Conservation (phyloP, 2,888 invertebrate genomes). For the Heliconius hortense region DNA sequence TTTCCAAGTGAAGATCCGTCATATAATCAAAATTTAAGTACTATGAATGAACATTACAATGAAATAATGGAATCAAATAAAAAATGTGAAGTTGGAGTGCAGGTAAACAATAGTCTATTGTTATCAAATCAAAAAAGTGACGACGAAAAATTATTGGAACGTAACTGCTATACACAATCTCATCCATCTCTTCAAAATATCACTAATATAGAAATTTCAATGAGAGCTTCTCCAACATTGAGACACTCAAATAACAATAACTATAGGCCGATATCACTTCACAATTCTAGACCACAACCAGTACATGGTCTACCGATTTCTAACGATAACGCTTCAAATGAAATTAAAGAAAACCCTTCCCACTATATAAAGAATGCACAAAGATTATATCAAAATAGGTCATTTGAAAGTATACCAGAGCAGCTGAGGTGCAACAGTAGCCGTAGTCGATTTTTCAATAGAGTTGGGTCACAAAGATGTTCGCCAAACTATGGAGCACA, state of each 20-base stretch:
- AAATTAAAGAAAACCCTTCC: slow-evolving; percentile 71
- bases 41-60: slow-evolving; percentile 49
- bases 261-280: slow-evolving; percentile 76
- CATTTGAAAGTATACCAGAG: slow-evolving; percentile 77
- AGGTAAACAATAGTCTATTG: slow-evolving; percentile 60
- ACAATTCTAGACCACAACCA: slow-evolving; percentile 63
- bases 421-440: slow-evolving; percentile 66
- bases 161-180: slow-evolving; percentile 63
- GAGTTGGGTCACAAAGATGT: slow-evolving; percentile 74
- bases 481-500: slow-evolving; percentile 61
- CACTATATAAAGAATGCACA: slow-evolving; percentile 75
- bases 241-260: slow-evolving; percentile 60
- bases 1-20: slow-evolving; percentile 68
- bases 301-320: slow-evolving; percentile 50
- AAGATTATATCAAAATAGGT: slow-evolving; percentile 73
- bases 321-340: slow-evolving; percentile 66
- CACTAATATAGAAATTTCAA: slow-evolving; percentile 76
- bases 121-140: slow-evolving; percentile 76
- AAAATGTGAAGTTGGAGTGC: slow-evolving; percentile 65
- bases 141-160: slow-evolving; percentile 76
- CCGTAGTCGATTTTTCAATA: slow-evolving; percentile 72
- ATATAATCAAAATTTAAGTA: slow-evolving; percentile 51
- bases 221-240: slow-evolving; percentile 64
- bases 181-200: slow-evolving; percentile 75
- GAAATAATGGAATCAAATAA: slow-evolving; percentile 55